Percentiles rank a stretch among this genome's conserved stretches.
Evolutionary conservation across 2,888 invertebrate genomes (phyloP).

Genomic region (Proisotoma minuta): DNA sequence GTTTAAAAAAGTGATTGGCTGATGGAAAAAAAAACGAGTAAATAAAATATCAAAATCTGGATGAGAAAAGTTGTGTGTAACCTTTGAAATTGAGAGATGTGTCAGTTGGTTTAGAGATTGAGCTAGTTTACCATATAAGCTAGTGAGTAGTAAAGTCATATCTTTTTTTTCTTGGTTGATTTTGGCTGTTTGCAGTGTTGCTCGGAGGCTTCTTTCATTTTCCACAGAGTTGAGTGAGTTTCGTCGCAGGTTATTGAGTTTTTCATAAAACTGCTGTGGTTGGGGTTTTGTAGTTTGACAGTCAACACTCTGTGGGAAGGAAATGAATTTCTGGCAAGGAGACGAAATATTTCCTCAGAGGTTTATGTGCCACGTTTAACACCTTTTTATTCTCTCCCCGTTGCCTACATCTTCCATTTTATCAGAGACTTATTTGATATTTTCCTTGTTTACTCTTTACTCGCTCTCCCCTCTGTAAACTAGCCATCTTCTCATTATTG

Average conservation of each 20-base stretch:
- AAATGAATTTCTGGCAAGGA: constrained; percentile 15
- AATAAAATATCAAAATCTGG: no score
- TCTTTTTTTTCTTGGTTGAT: no score
- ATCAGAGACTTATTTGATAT: constrained; percentile 11
- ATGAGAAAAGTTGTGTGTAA: no score
- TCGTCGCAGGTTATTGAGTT: constrained; percentile 13
- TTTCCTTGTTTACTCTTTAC: constrained; percentile 11
- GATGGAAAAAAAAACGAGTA: no score
- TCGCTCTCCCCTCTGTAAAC: background rate
- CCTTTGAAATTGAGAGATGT: no score
- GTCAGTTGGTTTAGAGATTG: no score
- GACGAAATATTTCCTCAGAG: constrained; percentile 5
- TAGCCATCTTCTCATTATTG: background rate
- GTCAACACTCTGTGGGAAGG: constrained; percentile 4
- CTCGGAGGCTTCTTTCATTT: background rate
- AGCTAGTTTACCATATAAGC: no score
- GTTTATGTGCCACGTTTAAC: constrained; percentile 18
- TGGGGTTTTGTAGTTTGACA: constrained; percentile 11
- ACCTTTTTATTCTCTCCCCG: constrained; percentile 13
- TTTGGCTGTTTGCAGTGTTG: no score
- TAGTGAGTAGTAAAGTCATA: no score
- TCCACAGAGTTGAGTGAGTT: background rate
- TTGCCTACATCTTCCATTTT: constrained; percentile 8
- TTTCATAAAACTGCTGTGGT: constrained; percentile 17
- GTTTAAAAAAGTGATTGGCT: no score